phyloP scores from a whole-genome alignment of 2,113 vertebrate species.

The Phalacrocorax brasilianus region DNA sequence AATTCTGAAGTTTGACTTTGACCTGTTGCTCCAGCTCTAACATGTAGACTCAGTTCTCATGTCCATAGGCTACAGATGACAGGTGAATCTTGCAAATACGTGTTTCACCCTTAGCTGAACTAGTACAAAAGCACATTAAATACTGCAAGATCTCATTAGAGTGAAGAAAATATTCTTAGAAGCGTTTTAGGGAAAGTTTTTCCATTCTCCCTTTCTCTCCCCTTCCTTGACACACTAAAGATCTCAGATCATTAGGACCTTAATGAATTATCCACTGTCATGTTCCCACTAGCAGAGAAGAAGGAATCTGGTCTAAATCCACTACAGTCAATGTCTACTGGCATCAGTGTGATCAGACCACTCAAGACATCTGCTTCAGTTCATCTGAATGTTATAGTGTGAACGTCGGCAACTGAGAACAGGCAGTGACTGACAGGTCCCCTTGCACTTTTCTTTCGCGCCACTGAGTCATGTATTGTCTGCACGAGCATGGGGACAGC shows the following conservation, averaged over 20 bases:
- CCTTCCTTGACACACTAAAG: not conserved
- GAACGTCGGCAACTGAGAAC: not conserved
- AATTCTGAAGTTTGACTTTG: not conserved
- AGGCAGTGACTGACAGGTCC: not conserved
- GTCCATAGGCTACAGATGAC: not conserved
- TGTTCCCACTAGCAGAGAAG: not conserved
- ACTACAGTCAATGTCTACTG: not conserved
- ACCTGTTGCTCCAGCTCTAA: not conserved
- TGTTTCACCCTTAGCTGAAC: not conserved
- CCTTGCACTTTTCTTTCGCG: not conserved
- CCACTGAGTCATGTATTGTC: rapidly evolving
- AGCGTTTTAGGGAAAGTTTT: not conserved
- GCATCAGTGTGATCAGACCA: not conserved
- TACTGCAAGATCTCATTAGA: not conserved
- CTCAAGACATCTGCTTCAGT: not conserved
- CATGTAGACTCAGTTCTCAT: not conserved
- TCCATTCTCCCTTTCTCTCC: not conserved
- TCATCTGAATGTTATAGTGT: rapidly evolving
- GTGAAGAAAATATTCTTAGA: not conserved
- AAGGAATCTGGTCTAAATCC: not conserved
- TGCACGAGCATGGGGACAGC: not conserved
- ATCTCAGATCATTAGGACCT: not conserved
- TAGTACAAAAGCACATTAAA: not conserved
- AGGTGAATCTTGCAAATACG: rapidly evolving
- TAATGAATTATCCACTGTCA: not conserved